Conservation (phyloP, 2,888 invertebrate genomes). For the Drosophila nr. medialis region DNA sequence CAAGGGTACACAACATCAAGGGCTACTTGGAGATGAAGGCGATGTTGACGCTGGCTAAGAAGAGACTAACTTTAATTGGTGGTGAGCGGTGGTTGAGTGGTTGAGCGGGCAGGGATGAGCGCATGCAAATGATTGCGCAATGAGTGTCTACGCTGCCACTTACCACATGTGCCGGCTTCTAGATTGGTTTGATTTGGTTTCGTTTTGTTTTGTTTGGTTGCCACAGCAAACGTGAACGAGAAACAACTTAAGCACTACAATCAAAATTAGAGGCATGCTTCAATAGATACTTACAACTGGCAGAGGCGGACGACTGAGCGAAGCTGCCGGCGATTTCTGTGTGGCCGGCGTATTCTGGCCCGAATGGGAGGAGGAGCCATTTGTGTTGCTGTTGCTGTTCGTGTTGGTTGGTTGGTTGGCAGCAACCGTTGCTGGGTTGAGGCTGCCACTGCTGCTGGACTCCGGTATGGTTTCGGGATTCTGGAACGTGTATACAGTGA, state of each 20-base stretch:
- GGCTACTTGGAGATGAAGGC: slow-evolving; percentile 37
- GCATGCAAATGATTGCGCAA: slow-evolving; percentile 75
- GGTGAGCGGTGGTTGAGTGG: slow-evolving; percentile 1
- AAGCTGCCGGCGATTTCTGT: slow-evolving; percentile 86
- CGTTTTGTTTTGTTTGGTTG: slow-evolving; percentile 21
- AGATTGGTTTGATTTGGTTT: slow-evolving; percentile 30
- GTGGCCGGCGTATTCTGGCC: slow-evolving; percentile 82
- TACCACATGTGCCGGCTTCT: slow-evolving; percentile 83
- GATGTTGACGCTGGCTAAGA: slow-evolving; percentile 18
- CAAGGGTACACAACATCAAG: not conserved
- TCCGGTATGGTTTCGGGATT: slow-evolving; percentile 88
- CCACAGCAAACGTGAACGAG: slow-evolving; percentile 58
- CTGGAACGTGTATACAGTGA: slow-evolving; percentile 95
- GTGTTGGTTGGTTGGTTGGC: not conserved
- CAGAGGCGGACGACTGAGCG: slow-evolving; percentile 88
- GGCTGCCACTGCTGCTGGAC: slow-evolving; percentile 63
- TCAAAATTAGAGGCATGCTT: not conserved
- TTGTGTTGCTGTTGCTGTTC: slow-evolving; percentile 20
- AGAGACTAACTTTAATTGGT: slow-evolving; percentile 11
- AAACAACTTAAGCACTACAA: slow-evolving; percentile 59
- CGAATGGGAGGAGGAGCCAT: slow-evolving; percentile 47
- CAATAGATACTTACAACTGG: slow-evolving; percentile 87
- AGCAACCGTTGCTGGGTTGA: slow-evolving; percentile 35
- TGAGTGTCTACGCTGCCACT: slow-evolving; percentile 61
- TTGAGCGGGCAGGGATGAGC: slow-evolving; percentile 43